Evolutionary conservation across 2,888 invertebrate species (phyloP).

Genomic region (Drosophila lutescens): DNA sequence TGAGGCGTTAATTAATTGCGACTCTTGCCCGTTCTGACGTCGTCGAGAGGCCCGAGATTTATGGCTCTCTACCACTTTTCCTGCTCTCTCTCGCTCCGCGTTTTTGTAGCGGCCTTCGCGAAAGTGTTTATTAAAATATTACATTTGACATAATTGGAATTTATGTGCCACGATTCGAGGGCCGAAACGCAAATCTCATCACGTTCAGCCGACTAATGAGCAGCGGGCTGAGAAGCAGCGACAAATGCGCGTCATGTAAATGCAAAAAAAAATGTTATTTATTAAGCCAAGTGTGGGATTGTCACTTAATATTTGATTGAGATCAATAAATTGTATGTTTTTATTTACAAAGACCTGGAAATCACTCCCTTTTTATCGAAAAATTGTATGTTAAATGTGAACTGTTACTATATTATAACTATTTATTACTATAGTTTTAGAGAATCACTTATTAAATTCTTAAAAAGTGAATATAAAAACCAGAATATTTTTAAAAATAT

Average conservation of each 20-base stretch:
- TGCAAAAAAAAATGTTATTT: slow-evolving; percentile 10
- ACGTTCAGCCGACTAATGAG: slow-evolving; percentile 27
- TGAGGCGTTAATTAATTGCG: slow-evolving; percentile 83
- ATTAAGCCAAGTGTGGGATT: slow-evolving; percentile 17
- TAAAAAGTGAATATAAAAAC: no score
- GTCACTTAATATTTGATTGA: background rate
- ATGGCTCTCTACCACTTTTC: slow-evolving; percentile 53
- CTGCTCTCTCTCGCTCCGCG: background rate
- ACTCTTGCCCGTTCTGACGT: slow-evolving; percentile 76
- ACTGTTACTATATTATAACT: no score
- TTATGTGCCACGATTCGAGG: slow-evolving; percentile 62
- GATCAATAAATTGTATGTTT: background rate
- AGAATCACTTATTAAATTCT: no score
- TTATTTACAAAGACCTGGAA: no score
- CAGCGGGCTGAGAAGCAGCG: slow-evolving; percentile 11
- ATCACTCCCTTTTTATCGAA: no score
- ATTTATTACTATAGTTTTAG: no score
- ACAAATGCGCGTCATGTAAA: slow-evolving; percentile 29
- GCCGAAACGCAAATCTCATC: slow-evolving; percentile 38
- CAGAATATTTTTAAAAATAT: no score
- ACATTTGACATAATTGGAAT: slow-evolving; percentile 84
- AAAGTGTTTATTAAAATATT: slow-evolving; percentile 83
- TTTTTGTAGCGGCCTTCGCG: slow-evolving; percentile 51
- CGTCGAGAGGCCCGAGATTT: slow-evolving; percentile 66
- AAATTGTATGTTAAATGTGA: no score